Conservation (phyloP, 2,797 vertebrate species). For the Simalia tracyae region DNA sequence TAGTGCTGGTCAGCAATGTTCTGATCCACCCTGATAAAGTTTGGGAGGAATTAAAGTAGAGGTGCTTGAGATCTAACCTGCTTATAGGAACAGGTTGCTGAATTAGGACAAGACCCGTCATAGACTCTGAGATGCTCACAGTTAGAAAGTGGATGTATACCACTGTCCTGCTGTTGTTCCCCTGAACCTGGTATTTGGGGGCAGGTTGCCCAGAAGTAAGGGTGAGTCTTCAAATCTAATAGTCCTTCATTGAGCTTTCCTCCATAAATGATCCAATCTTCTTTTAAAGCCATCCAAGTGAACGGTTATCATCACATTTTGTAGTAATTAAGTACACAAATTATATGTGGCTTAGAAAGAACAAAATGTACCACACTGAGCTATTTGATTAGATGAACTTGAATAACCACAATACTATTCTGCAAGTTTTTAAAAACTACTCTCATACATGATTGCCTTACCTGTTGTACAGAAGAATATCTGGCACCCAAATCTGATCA, state of each 20-base stretch:
- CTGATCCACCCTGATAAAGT: neutral
- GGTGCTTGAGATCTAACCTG: neutral
- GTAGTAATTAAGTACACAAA: neutral
- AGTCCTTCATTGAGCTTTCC: neutral
- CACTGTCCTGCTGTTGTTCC: neutral
- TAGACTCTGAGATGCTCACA: neutral
- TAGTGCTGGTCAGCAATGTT: neutral
- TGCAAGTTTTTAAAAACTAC: fast-evolving
- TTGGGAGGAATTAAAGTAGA: neutral
- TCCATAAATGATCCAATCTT: neutral
- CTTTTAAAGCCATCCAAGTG: neutral
- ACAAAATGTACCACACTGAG: neutral
- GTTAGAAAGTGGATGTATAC: neutral
- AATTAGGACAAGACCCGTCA: neutral
- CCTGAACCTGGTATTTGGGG: neutral
- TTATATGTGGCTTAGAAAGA: neutral
- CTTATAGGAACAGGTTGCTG: neutral
- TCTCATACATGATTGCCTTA: conserved; percentile 48
- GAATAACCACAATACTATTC: neutral
- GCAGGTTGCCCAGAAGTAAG: neutral
- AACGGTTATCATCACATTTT: neutral
- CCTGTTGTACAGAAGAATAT: conserved; percentile 93
- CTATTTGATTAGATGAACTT: neutral
- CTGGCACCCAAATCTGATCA: conserved; percentile 86
- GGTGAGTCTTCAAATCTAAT: neutral